Percentiles rank a stretch among this genome's conserved stretches.
These are phyloP conservation scores for Emydoidea blandingii DNA, from an alignment of 2,797 vertebrate genomes.

Conservation along the genomic window DNA sequence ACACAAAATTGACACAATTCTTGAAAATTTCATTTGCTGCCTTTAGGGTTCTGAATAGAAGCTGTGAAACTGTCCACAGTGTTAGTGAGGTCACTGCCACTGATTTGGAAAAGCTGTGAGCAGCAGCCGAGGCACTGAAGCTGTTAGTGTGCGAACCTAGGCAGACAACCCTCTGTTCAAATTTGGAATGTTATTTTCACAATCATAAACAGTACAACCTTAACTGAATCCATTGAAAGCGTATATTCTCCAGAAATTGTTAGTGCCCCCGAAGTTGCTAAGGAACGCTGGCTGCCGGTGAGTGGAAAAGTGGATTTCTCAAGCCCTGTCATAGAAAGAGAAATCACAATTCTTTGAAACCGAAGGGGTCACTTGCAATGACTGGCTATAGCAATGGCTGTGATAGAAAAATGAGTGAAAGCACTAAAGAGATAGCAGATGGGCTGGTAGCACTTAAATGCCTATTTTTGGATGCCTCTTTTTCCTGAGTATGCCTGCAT, in stretches of 20 bases:
- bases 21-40: background rate
- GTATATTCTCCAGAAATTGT: background rate
- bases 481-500: background rate
- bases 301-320: background rate
- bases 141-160: background rate
- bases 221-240: background rate
- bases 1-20: fast-evolving
- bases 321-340: background rate
- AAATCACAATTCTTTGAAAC: background rate
- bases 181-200: background rate
- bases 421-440: background rate
- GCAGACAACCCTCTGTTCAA: background rate
- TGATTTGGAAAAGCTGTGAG: background rate
- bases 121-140: background rate
- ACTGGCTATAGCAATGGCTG: background rate
- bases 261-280: background rate
- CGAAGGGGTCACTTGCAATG: background rate
- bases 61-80: background rate
- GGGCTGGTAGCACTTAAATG: background rate
- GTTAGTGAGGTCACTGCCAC: background rate
- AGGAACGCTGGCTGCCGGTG: background rate
- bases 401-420: background rate
- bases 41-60: background rate
- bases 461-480: background rate
- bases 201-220: background rate